Percentiles rank a stretch among this genome's conserved stretches.
Conservation (phyloP, 1,140 invertebrate species). For the Ganaspis sp. region DNA sequence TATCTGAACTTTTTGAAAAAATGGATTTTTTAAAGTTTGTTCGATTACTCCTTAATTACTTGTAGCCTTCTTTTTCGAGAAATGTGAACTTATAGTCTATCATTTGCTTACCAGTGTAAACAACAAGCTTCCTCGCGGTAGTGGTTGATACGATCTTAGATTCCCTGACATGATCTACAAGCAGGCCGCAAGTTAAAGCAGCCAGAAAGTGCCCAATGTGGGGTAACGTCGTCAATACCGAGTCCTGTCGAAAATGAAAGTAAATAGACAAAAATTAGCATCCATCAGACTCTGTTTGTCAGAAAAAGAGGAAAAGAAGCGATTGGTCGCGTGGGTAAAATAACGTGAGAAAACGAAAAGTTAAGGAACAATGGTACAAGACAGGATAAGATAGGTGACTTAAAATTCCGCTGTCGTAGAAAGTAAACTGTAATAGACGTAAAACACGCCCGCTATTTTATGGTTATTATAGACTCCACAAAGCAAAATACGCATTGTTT, state of each 20-base stretch:
- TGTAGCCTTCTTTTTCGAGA: conserved; percentile 13
- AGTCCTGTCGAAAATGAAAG: conserved; percentile 71
- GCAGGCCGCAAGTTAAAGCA: conserved; percentile 77
- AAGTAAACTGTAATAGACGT: not conserved
- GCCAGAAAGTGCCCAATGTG: conserved; percentile 79
- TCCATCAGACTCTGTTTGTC: not conserved
- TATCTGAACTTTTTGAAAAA: no score
- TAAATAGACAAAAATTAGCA: not conserved
- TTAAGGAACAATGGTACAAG: not conserved
- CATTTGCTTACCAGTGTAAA: conserved; percentile 77
- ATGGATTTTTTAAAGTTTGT: no score
- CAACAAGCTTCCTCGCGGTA: conserved; percentile 78
- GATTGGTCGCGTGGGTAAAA: conserved; percentile 26
- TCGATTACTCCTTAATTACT: no score
- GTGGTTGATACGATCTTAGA: conserved; percentile 79
- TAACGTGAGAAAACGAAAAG: conserved; percentile 15
- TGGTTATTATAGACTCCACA: not conserved
- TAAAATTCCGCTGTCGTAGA: not conserved
- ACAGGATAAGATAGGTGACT: conserved; percentile 12
- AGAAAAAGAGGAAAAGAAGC: not conserved
- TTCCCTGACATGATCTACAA: conserved; percentile 78
- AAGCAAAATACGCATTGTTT: conserved; percentile 11
- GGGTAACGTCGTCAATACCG: conserved; percentile 77
- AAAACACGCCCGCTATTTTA: conserved; percentile 15
- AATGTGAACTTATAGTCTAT: not conserved